These are phyloP conservation scores for Campoletis raptor DNA, from an alignment of 2,888 invertebrate genomes.

Conservation along the genomic window DNA sequence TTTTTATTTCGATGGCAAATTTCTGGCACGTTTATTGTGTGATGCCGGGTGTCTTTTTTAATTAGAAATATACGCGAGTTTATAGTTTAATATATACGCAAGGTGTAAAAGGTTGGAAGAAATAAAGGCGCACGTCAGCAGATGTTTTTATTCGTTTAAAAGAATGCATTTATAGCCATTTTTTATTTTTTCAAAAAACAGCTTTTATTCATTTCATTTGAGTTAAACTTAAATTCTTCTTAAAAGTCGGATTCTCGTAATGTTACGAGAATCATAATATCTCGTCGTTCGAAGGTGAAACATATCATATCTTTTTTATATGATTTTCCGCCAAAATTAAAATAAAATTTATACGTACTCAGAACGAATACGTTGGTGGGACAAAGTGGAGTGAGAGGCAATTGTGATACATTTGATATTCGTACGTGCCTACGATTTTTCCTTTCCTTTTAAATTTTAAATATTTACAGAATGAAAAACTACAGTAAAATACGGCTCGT, in stretches of 20 bases:
- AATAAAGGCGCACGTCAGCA: constrained; percentile 47
- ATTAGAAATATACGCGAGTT: neutral
- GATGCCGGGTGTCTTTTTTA: constrained; percentile 16
- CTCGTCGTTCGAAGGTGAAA: constrained; percentile 21
- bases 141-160: constrained; percentile 59
- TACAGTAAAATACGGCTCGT: constrained; percentile 67
- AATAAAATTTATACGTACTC: constrained; percentile 41
- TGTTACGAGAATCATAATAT: constrained; percentile 42
- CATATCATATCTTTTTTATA: constrained; percentile 8
- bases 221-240: constrained; percentile 37
- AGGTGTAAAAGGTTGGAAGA: constrained; percentile 51
- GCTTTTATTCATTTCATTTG: constrained; percentile 42
- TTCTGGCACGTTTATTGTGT: neutral
- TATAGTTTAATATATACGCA: constrained; percentile 16
- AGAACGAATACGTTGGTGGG: constrained; percentile 29
- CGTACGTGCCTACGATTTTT: constrained; percentile 57
- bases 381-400: constrained; percentile 42
- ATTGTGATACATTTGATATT: constrained; percentile 64
- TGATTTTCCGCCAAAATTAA: constrained; percentile 27
- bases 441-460: constrained; percentile 21
- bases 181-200: constrained; percentile 39
- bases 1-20: constrained; percentile 19
- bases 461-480: constrained; percentile 71
- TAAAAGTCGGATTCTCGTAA: constrained; percentile 26
- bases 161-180: constrained; percentile 65